These are phyloP conservation scores for Chouioia cunea DNA, from an alignment of 2,888 invertebrate genomes.

Conservation along the genomic window DNA sequence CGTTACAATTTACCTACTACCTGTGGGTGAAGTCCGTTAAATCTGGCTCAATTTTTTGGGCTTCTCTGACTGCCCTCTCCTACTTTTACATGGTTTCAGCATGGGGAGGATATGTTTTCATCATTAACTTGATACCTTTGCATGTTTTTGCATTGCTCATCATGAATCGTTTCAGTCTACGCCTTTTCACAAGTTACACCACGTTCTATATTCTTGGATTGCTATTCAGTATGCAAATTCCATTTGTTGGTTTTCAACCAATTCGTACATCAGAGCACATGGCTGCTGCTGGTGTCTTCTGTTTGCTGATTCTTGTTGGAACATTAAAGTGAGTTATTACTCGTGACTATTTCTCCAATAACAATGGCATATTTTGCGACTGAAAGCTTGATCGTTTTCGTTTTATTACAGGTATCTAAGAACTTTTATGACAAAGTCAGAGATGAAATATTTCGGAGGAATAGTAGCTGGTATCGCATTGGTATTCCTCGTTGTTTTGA, in stretches of 20 bases:
- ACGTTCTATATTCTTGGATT: slow-evolving; percentile 97
- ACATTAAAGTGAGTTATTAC: slow-evolving; percentile 73
- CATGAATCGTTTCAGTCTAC: slow-evolving; percentile 95
- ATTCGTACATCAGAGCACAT: slow-evolving; percentile 99
- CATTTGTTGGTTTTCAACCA: slow-evolving; percentile 97
- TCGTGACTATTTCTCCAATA: slow-evolving; percentile 13
- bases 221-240: slow-evolving; percentile 96
- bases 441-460: slow-evolving; percentile 89
- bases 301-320: slow-evolving; percentile 89
- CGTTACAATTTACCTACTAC: slow-evolving; percentile 97
- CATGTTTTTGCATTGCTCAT: slow-evolving; percentile 95
- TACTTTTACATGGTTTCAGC: slow-evolving; percentile 99
- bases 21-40: slow-evolving; percentile 98
- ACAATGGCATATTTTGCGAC: neutral
- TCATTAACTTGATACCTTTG: slow-evolving; percentile 98
- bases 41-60: slow-evolving; percentile 97
- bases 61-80: slow-evolving; percentile 91
- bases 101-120: slow-evolving; percentile 99
- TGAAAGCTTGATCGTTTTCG: slow-evolving; percentile 18
- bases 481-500: slow-evolving; percentile 85
- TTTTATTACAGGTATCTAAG: slow-evolving; percentile 78
- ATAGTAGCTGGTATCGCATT: slow-evolving; percentile 77
- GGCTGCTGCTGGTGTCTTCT: slow-evolving; percentile 98
- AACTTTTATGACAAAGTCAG: slow-evolving; percentile 86
- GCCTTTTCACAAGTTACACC: slow-evolving; percentile 94